phyloP scores from a whole-genome alignment of 2,113 vertebrate species.

The Aleadryas rufinucha region DNA sequence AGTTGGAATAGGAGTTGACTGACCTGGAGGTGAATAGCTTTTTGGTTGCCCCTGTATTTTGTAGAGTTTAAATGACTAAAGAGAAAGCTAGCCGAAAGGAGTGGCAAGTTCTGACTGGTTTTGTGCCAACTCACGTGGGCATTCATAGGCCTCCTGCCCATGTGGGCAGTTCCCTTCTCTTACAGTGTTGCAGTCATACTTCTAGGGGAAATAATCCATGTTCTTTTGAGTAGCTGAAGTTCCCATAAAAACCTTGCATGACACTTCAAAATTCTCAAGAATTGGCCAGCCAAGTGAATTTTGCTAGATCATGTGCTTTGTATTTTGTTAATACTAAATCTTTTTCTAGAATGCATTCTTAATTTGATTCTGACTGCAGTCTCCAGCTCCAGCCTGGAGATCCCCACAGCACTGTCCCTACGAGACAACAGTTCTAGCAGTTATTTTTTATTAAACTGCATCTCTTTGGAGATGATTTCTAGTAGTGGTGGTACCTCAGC shows the following conservation, averaged over 20 bases:
- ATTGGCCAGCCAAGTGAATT: not conserved
- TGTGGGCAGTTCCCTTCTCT: not conserved
- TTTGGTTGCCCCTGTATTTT: fast-evolving
- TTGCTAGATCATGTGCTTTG: not conserved
- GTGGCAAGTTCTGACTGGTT: not conserved
- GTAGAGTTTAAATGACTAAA: not conserved
- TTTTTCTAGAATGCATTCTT: not conserved
- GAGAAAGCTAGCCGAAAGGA: not conserved
- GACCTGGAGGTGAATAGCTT: not conserved
- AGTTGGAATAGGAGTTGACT: not conserved
- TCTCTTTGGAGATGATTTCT: not conserved
- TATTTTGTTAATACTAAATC: not conserved
- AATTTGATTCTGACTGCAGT: not conserved
- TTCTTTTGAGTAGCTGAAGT: not conserved
- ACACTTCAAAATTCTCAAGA: not conserved
- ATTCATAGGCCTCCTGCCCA: not conserved
- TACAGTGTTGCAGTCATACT: not conserved
- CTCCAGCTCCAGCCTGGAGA: not conserved
- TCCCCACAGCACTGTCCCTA: not conserved
- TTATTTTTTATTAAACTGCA: not conserved
- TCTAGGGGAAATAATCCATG: not conserved
- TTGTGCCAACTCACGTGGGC: fast-evolving
- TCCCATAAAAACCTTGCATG: not conserved
- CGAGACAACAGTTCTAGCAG: not conserved
- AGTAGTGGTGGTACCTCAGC: not conserved